Evolutionary conservation across 2,797 vertebrate genomes (phyloP), one percentile per base, ranked within the genome.

Genomic region (Emydoidea blandingii): DNA sequence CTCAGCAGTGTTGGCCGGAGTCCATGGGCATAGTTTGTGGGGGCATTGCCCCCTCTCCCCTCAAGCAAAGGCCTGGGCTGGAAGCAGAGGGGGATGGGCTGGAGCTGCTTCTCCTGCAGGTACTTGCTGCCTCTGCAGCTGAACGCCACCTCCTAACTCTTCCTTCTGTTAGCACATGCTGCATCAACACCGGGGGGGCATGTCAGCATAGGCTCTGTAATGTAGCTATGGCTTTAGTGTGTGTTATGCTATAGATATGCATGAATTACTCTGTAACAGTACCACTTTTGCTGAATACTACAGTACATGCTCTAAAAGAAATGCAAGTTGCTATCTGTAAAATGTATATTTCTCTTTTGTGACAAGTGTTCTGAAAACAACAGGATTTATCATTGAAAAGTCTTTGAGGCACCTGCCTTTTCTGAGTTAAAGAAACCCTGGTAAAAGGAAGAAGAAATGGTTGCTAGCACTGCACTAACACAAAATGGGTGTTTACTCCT

Each of bases 401-500:
- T 62, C 78, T 90, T 47, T 88, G 50, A 86, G 72, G 68, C 1
- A 1, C 1, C 0, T 81, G 16, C 2, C 1, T 81, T 68, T 93
- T 50, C 3, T 62, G 44, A 9, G 1, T 12, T 23, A 59, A 23
- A 12, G 80, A 76, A 29, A 74, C 11, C 12, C 6, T 41, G 72
- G 21, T 29, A 72, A 76, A 76, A 44, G 41, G 79, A 78, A 29
- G 6, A n/a, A 72, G 29, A 89, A 2, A 8, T 6, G 31, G 18
- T 76, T 83, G 84, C 16, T 59, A 87, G 5, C 27, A 9, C 0
- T 15, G 16, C 15, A 29, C 1, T 83, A 90, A 49, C 59, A 10
- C 1, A 37, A n/a, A 16, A 1, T 12, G 1, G 0, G 18, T 86
- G 88, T 91, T 53, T 37, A 78, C 2, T 4, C 79, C 29, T 81